A percentile compares a stretch with the other conserved stretches of the same genome.
Evolutionary conservation across 2,888 invertebrate genomes (phyloP).

Genomic region (Ennomos erosarius): DNA sequence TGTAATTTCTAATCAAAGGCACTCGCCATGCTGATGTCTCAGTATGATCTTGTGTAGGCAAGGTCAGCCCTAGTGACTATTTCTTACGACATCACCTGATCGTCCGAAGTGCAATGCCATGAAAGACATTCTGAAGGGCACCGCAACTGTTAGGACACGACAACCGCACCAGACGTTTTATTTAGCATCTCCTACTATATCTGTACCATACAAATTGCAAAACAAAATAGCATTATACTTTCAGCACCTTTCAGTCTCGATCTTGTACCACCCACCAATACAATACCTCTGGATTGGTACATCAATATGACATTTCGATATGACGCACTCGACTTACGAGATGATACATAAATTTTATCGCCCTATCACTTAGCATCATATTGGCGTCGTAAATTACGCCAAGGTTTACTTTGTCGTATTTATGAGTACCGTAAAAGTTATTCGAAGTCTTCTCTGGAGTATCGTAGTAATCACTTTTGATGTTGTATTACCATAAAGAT

Average conservation of each 20-base stretch:
- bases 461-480: slow-evolving; percentile 37
- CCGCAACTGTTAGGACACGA: too few relatives aligned
- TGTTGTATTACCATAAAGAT: slow-evolving; percentile 23
- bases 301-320: slow-evolving; percentile 32
- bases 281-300: slow-evolving; percentile 28
- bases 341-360: slow-evolving; percentile 61
- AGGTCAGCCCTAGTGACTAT: too few relatives aligned
- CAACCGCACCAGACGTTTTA: too few relatives aligned
- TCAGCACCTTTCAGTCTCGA: background rate
- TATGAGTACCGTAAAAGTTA: slow-evolving; percentile 51
- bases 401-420: slow-evolving; percentile 80
- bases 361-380: slow-evolving; percentile 78
- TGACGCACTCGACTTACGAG: slow-evolving; percentile 28
- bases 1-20: too few relatives aligned
- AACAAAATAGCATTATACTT: too few relatives aligned
- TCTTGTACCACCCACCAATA: slow-evolving; percentile 18
- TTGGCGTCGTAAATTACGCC: slow-evolving; percentile 71
- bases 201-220: too few relatives aligned
- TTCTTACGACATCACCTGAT: too few relatives aligned
- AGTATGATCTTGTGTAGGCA: too few relatives aligned
- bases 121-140: too few relatives aligned
- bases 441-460: slow-evolving; percentile 30
- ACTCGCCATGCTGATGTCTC: too few relatives aligned
- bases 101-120: too few relatives aligned
- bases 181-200: too few relatives aligned